Base-by-base conservation (phyloP, 2,797 vertebrate species). In the Pagetopsis macropterus region DNA sequence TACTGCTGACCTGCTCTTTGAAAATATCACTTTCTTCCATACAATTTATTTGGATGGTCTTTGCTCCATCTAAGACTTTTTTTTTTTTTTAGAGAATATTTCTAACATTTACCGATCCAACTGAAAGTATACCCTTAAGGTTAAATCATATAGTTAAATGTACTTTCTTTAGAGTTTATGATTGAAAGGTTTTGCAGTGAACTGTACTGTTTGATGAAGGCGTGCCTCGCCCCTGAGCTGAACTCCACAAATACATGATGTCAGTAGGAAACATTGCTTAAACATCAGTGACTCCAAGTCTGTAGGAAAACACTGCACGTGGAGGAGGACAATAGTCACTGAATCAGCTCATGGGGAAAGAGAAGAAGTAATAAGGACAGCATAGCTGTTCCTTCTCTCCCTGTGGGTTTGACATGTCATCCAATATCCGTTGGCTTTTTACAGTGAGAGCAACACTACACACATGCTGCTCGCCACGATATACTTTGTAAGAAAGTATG, bases 1-100 rank as follows among this genome's bases (percentile, higher is more conserved):
- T 59, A 81, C 70, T 49, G 63, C 65, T 59, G 62, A 76, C 51
- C 67, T 63, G 64, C 46, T 65, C 50, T 75, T 70, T 63, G 55
- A 61, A 73, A 16, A 50, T 7, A 57, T 48, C 33, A 37, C 33
- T 37, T 37, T 37, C 33, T 37, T 37, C 33, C 7, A 37, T 37
- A 37, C 6, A 31, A 44, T 54, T 33, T 23, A 65, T 41, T 66
- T 61, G 17, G 37, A 45, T 9, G 54, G 4, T 9, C 23, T 31
- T 46, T 54, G 3, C 19, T 41, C 15, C 3, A 21, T 2, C 45
- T 12, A 31, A 70, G 1, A 55, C 27, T 27, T 12, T 17, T 17
- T n/a, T n/a, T n/a, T n/a, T 19, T 19, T 12, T 2, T 2, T 27
- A 11, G 17, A 56, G 7, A 60, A 13, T 15, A 46, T 48, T 45